Evolutionary conservation across 2,797 vertebrate species (phyloP), one percentile per base, ranked within the genome.

Genomic region (Macropus fuliginosus): DNA sequence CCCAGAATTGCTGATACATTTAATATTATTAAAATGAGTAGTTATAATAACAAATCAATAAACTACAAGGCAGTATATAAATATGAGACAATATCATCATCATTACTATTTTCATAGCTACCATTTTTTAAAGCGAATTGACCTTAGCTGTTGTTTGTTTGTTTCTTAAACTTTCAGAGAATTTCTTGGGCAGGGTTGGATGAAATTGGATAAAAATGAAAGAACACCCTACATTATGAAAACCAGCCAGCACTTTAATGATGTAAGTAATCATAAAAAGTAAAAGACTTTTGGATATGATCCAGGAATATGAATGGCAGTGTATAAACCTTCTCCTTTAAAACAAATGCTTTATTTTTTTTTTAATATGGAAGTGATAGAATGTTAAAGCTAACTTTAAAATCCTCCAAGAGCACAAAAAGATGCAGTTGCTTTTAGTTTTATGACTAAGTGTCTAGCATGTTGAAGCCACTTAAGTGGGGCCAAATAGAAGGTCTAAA

Each of bases 101-200:
- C 50, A 90, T 52, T 14, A 59, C 55, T 14, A 92, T 54, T 34
- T 34, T 81, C 57, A 0, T 50, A 31, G 34, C 10, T 14, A 27
- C 12, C 57, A 16, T 56, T 34, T 56, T n/a, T n/a, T 40, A 46
- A 31, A 52, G 5, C 5, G 59, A 54, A 40, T 31, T 59, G 90
- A 54, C 74, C 2, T 46, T 81, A 24, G 40, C 74, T 81, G 34
- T 54, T 91, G 94, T 96, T 94, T 81, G 66, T 94, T 98, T 96
- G 24, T 96, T 40, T 57, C 96, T 14, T 96, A 27, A 56, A 95
- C 90, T 59, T 95, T 57, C 92, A 99, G 99, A 98, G 99, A 99
- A 98, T 99, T 99, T 98, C 99, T 99, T 96, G 99, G 99, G 91
- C 99, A 99, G 96, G 99, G 99, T 74, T 99, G 99, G 99, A 99